phyloP scores from a whole-genome alignment of 2,888 invertebrate species.

The Acronicta psi region DNA sequence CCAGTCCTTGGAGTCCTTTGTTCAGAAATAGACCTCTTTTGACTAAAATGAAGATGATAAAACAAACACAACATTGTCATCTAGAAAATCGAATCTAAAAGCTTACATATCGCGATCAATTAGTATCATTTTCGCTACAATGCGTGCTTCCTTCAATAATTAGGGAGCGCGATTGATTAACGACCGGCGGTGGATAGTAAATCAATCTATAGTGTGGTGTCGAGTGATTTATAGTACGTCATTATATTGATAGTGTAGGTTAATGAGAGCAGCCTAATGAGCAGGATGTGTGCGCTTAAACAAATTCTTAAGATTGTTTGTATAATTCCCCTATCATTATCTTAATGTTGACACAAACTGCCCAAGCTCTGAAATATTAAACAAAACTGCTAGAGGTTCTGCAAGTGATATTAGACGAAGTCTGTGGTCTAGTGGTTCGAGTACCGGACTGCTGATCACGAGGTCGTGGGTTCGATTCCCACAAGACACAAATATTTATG shows the following conservation, averaged over 20 bases:
- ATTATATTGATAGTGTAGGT: constrained; percentile 61
- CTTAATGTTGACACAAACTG: neutral
- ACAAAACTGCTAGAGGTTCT: too few species aligned
- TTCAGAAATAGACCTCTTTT: too few species aligned
- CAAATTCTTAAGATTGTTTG: constrained; percentile 31
- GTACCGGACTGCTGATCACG: too few species aligned
- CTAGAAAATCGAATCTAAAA: neutral
- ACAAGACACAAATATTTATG: too few species aligned
- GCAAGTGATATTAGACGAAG: too few species aligned
- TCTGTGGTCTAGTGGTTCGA: too few species aligned
- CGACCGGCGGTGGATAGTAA: constrained; percentile 69
- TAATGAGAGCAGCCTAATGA: constrained; percentile 65
- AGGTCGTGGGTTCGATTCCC: too few species aligned
- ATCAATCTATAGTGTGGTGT: constrained; percentile 68
- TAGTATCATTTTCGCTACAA: constrained; percentile 66
- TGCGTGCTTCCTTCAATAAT: constrained; percentile 67
- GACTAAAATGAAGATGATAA: too few species aligned
- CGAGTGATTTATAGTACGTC: constrained; percentile 65
- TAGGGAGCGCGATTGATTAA: constrained; percentile 71
- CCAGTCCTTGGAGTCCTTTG: too few species aligned
- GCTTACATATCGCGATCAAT: constrained; percentile 55
- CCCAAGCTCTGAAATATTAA: too few species aligned
- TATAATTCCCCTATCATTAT: neutral
- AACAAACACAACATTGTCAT: too few species aligned
- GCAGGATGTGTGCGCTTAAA: constrained; percentile 42